Evolutionary conservation across 2,797 vertebrate species (phyloP).

Genomic region (Falco concolor): DNA sequence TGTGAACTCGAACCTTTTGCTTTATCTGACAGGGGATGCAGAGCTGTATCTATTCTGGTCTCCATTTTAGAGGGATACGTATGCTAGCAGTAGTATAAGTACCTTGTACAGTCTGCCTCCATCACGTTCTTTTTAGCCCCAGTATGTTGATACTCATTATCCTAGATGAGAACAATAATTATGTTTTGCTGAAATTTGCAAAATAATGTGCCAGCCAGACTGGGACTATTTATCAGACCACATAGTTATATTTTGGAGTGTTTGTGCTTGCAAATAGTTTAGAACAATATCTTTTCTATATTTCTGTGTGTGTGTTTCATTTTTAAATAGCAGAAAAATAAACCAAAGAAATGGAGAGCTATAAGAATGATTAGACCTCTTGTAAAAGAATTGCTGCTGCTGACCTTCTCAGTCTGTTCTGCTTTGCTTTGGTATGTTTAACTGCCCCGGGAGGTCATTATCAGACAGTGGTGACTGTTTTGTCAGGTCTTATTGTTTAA

Average conservation of each 20-base stretch:
- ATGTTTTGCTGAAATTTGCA: not conserved
- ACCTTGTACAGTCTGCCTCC: not conserved
- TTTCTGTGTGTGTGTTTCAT: not conserved
- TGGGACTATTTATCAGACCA: not conserved
- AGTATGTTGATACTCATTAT: not conserved
- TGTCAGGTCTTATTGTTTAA: constrained; percentile 81
- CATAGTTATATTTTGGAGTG: not conserved
- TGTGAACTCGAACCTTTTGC: not conserved
- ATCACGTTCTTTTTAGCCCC: not conserved
- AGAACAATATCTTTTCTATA: not conserved
- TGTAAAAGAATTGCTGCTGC: constrained; percentile 37
- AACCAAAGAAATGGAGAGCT: not conserved
- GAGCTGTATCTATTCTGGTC: not conserved
- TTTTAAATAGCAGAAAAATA: not conserved
- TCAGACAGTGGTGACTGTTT: constrained; percentile 73
- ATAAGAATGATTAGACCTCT: constrained; percentile 8
- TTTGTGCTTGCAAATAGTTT: not conserved
- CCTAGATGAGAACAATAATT: not conserved
- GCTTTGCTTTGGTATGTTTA: constrained; percentile 67
- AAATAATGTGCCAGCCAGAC: not conserved
- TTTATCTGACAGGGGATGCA: not conserved
- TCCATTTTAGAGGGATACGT: not conserved
- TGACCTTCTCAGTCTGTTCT: constrained; percentile 74
- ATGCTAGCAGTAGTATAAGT: not conserved
- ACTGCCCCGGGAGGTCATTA: constrained; percentile 76